Evolutionary conservation across 2,888 invertebrate species (phyloP), one percentile per base, ranked within the genome.

Genomic region (Neoascia interrupta): DNA sequence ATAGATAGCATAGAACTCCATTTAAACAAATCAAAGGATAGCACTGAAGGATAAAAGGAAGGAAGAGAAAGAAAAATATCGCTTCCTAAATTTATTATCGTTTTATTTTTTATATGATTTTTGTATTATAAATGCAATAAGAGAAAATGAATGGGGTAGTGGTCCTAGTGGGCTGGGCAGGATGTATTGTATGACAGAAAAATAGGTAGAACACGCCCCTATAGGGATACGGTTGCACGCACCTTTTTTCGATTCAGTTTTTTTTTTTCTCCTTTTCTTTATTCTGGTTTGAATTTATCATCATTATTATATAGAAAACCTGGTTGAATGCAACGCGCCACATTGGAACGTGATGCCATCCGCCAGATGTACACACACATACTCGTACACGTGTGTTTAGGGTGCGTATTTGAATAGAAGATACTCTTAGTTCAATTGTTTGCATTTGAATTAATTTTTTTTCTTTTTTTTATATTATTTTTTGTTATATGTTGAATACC

Each of bases 121-220:
- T 66, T 73, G 66, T 73, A 66, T 79, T 73, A 79, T 68, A 68
- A 68, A 66, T 79, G 54, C 56, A 68, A 73, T 66, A 36, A n/a
- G 66, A 56, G 56, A 36, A 68, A 73, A 79, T 79, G 79, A 79
- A 79, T 79, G 79, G 73, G 79, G 79, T 79, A 79, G 79, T 66
- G 56, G 66, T 79, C 66, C 54, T 56, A 37, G 79, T 79, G 66
- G 79, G 79, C 66, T 73, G 79, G 73, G 73, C 79, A 73, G 79
- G 79, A 79, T 79, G 79, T 79, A 79, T 79, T 79, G 79, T 79
- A 79, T 79, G 73, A 79, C 79, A 73, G 79, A 79, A 79, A 79
- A 79, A 79, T 79, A 79, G 79, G 79, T 53, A 79, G 56, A 66
- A 79, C 79, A 79, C 79, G 73, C 79, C 79, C 47, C 66, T 79